A percentile compares a stretch with the other conserved stretches of the same genome.
These are phyloP conservation scores for Poeciliopsis infans DNA, from an alignment of 2,797 vertebrate species.

Conservation along the genomic window DNA sequence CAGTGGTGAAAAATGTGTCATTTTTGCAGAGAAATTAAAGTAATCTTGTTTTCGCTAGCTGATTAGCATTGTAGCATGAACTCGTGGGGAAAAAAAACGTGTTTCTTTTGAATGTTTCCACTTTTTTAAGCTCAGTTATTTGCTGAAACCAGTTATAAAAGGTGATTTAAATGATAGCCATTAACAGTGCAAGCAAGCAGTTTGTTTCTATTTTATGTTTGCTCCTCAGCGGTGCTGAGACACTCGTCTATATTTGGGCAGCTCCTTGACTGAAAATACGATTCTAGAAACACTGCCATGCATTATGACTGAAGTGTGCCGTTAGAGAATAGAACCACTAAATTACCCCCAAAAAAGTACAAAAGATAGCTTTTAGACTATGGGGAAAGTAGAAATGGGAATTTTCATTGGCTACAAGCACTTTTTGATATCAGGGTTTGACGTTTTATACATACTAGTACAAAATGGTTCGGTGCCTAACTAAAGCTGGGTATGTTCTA, in stretches of 20 bases:
- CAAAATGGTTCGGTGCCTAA: neutral
- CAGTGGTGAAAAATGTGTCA: too few relatives aligned
- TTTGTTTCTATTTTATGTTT: neutral
- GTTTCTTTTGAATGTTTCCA: neutral
- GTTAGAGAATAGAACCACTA: neutral
- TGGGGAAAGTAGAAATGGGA: neutral
- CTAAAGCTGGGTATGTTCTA: neutral
- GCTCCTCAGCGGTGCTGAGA: neutral
- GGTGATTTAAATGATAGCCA: neutral
- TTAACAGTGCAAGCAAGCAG: neutral
- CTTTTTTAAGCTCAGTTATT: neutral
- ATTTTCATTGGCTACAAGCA: neutral
- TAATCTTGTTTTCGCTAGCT: neutral
- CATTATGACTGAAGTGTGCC: neutral
- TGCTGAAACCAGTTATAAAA: neutral
- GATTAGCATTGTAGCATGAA: neutral
- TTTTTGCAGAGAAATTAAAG: too few relatives aligned
- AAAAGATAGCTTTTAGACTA: neutral
- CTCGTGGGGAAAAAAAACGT: neutral
- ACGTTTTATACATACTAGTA: neutral
- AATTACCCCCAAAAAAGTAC: neutral
- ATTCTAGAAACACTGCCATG: neutral
- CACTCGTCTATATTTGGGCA: neutral
- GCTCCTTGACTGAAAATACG: neutral
- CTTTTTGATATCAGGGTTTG: neutral